Evolutionary conservation across 2,113 vertebrate species (phyloP), one percentile per base, ranked within the genome.

Genomic region (Myanophis thanlyinensis): DNA sequence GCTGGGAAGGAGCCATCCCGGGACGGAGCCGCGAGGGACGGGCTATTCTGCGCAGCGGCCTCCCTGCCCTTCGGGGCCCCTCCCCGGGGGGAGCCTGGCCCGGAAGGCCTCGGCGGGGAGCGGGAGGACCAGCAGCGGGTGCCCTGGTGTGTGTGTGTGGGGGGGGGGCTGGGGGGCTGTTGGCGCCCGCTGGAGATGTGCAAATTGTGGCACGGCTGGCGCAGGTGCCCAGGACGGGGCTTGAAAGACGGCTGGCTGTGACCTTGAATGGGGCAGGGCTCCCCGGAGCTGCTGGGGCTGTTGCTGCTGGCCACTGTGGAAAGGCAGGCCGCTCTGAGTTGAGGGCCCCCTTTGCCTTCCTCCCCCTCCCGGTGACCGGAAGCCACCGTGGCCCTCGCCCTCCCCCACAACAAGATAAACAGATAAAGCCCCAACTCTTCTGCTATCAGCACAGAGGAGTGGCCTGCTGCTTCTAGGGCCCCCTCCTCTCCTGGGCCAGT

Each of bases 241-340:
- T 35, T 1, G 12, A 2, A n/a, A n/a, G 30, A 2, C 1, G 11
- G 40, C 44, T 47, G 20, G 9, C 0, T 11, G 0, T 47, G 85
- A 48, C 85, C 44, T 86, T 47, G 25, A 15, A 6, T 22, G 4
- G 3, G 62, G 12, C 47, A 48, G 88, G 30, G 59, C 13, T 44
- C 35, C 0, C 54, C 35, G 5, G 46, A 13, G 88, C 40, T 30
- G 88, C 88, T 44, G 18, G 35, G 80, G 80, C 18, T 46, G 80
- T 22, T 46, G 40, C 40, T 84, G 80, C 20, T 35, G 62, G 12
- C n/a, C 18, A 35, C 62, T 5, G n/a, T 15, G 59, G 59, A 62
- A 30, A n/a, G 59, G 53, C 53, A 1, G 53, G 53, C 56, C 25
- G 2, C 10, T 8, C 54, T n/a, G n/a, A 27, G 54, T 56, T 27